phyloP scores from a whole-genome alignment of 2,888 invertebrate genomes.

The Fissipunctia ypsillon region DNA sequence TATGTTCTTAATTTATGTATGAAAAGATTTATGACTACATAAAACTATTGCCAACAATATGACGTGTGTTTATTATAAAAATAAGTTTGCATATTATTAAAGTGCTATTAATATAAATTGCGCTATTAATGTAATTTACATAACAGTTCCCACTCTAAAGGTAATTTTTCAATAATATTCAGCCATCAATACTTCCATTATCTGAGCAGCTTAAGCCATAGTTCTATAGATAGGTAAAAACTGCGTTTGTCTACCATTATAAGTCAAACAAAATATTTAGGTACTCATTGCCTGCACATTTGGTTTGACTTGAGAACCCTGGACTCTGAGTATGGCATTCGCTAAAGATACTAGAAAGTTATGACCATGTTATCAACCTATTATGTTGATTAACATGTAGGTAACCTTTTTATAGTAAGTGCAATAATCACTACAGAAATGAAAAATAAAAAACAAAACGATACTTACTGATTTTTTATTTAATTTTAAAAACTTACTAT shows the following conservation, averaged over 20 bases:
- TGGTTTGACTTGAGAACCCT: background rate
- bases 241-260: background rate
- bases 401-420: background rate
- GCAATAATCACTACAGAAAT: background rate
- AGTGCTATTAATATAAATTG: background rate
- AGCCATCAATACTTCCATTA: background rate
- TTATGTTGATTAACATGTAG: background rate
- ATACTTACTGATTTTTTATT: background rate
- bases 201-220: background rate
- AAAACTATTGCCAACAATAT: conserved; percentile 44
- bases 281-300: background rate
- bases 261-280: background rate
- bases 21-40: conserved; percentile 64
- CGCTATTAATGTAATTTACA: background rate
- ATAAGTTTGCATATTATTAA: conserved; percentile 14
- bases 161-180: background rate
- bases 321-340: background rate
- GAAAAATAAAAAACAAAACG: background rate
- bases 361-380: background rate
- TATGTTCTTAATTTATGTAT: conserved; percentile 73
- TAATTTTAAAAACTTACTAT: background rate
- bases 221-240: background rate
- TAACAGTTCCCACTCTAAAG: background rate
- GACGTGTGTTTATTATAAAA: conserved; percentile 23
- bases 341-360: background rate